Evolutionary conservation across 1,140 invertebrate species (phyloP), one percentile per base, ranked within the genome.

Genomic region (Drosophila sulfurigaster): DNA sequence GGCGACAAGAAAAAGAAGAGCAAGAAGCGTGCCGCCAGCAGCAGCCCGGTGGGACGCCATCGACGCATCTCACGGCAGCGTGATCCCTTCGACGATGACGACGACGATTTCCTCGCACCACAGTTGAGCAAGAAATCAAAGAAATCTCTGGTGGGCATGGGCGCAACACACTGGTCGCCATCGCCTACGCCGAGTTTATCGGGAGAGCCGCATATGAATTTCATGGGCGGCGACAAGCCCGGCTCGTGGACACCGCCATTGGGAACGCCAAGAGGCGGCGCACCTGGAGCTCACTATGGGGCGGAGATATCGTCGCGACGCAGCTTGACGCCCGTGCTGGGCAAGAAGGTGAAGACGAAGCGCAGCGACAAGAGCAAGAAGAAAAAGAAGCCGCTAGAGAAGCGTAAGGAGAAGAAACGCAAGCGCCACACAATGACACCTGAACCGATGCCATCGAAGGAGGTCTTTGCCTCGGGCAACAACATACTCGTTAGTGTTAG

Each of bases 401-500:
- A 94, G 32, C 16, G 93, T 92, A 71, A 94, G 93, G 82, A 95
- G 94, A 85, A 95, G 94, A 92, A 95, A 93, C 80, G 95, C 93
- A 72, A 94, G 94, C 93, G 73, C 78, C 81, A 92, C 79, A 87
- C 93, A 85, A 81, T 94, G 92, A 81, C 94, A 93, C 73, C 94
- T 91, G 75, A 95, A 94, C 75, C 85, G 0, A 93, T 94, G 3
- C 96, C 96, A 1, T 96, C 95, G 0, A 98, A 98, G 92, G 97
- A 98, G 93, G 97, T 98, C 0, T 98, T 98, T 87, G 96, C 97
- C 0, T 97, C 97, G 25, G 97, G 97, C 3, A 97, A 98, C 92
- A 98, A 98, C 88, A 98, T 98, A 62, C 94, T 98, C 32, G 97
- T 98, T 0, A 98, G 97, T 92, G 96, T 98, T 5, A 98, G 97